Evolutionary conservation across 1,140 invertebrate species (phyloP), one percentile per base, ranked within the genome.

Genomic region (Platyura marginata): DNA sequence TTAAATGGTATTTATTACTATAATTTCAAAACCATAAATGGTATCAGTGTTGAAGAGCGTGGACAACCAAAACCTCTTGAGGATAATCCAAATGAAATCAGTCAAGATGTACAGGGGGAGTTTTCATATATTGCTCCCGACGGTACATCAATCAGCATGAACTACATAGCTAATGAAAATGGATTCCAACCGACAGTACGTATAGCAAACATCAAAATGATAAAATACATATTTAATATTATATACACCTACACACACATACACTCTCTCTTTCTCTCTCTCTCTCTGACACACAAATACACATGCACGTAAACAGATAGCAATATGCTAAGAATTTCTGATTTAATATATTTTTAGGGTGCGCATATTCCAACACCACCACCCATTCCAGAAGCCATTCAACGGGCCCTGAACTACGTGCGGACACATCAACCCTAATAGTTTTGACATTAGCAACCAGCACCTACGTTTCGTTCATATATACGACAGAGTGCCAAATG

Each of bases 161-260:
- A 70, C 6, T 89, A 87, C 66, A 74, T 75, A n/a, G 82, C 83
- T 16, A 81, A 85, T 48, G 79, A 85, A 52, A 77, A 78, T 46
- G 81, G 81, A 11, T 87, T 83, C 63, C 74, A 74, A 44, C 77
- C 80, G 1, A 8, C 38, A 21, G 38, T 40, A 21, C 6, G 34
- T 29, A n/a, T n/a, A n/a, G n/a, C n/a, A n/a, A n/a, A n/a, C n/a
- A n/a, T n/a, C n/a, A n/a, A n/a, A n/a, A n/a, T n/a, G n/a, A n/a
- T n/a, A n/a, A n/a, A 29, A 8, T 8, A 29, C 25, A 29, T 29
- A 29, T 29, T 29, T 13, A 29, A 29, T 29, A 29, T 29, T 29
- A 29, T n/a, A n/a, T n/a, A n/a, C n/a, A n/a, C n/a, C n/a, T n/a
- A n/a, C n/a, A n/a, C n/a, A n/a, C n/a, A n/a, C n/a, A n/a, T n/a